Conservation (phyloP, 2,113 vertebrate species). For the Panthera uncia region DNA sequence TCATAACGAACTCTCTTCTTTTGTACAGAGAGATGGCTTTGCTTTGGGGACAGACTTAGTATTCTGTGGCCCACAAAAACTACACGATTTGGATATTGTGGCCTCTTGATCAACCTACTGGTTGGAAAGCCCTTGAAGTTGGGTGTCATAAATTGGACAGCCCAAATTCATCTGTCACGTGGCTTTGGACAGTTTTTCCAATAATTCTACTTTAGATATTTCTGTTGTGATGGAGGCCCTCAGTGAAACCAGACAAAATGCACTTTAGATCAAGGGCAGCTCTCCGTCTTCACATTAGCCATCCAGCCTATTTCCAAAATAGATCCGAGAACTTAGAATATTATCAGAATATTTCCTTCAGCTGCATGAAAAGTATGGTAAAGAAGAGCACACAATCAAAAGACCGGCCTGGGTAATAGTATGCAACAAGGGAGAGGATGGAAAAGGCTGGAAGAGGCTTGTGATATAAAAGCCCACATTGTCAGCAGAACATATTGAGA, state of each 20-base stretch:
- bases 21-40: neutral
- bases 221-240: neutral
- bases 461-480: conserved; percentile 20
- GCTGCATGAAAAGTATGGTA: neutral
- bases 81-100: neutral
- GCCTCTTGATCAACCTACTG: neutral
- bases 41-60: neutral
- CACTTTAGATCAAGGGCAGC: neutral
- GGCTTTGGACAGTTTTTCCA: neutral
- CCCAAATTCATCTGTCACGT: neutral
- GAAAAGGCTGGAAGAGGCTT: conserved; percentile 30
- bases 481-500: conserved; percentile 61
- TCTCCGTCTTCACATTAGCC: neutral
- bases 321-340: neutral
- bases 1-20: neutral
- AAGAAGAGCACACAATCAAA: neutral
- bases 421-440: neutral
- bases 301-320: neutral
- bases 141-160: neutral
- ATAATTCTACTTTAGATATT: neutral
- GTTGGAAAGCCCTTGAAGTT: neutral
- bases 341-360: conserved; percentile 20
- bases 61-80: neutral
- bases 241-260: neutral
- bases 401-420: conserved; percentile 16